Conservation (phyloP, 2,113 vertebrate genomes). For the Osmerus mordax region DNA sequence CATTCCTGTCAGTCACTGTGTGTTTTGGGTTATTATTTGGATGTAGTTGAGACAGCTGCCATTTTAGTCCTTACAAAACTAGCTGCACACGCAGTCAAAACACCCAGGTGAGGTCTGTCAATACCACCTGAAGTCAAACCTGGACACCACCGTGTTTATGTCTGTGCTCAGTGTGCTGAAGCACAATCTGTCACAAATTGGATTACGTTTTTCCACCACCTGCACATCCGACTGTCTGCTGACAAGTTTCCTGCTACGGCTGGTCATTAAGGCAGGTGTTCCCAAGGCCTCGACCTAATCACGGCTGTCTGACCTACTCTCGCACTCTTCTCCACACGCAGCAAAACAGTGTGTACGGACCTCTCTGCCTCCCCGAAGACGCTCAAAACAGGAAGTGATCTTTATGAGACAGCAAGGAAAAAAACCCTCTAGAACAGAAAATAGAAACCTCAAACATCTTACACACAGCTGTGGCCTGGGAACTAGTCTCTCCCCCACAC, state of each 20-base stretch:
- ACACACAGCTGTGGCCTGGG: too few species aligned
- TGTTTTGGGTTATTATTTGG: too few species aligned
- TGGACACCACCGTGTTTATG: not conserved
- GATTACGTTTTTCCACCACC: constrained; percentile 26
- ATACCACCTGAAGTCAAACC: not conserved
- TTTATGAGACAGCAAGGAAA: too few species aligned
- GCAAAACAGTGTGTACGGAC: too few species aligned
- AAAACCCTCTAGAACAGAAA: too few species aligned
- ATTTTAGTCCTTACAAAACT: too few species aligned
- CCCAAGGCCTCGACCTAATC: not conserved
- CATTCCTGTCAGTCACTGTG: too few species aligned
- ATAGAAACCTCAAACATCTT: too few species aligned
- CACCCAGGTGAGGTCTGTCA: not conserved
- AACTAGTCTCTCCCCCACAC: not conserved
- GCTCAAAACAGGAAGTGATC: too few species aligned
- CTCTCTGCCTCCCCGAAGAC: too few species aligned
- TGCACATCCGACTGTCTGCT: constrained; percentile 10
- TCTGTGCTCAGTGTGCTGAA: not conserved
- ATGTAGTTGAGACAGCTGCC: too few species aligned
- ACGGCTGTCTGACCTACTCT: not conserved
- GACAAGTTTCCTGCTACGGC: not conserved
- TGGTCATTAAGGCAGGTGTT: constrained; percentile 4
- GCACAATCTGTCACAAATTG: constrained; percentile 6
- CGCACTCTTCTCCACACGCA: not conserved
- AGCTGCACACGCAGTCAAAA: too few species aligned